Evolutionary conservation across 2,888 invertebrate species (phyloP), one percentile per base, ranked within the genome.

Genomic region (Crematogaster levior): DNA sequence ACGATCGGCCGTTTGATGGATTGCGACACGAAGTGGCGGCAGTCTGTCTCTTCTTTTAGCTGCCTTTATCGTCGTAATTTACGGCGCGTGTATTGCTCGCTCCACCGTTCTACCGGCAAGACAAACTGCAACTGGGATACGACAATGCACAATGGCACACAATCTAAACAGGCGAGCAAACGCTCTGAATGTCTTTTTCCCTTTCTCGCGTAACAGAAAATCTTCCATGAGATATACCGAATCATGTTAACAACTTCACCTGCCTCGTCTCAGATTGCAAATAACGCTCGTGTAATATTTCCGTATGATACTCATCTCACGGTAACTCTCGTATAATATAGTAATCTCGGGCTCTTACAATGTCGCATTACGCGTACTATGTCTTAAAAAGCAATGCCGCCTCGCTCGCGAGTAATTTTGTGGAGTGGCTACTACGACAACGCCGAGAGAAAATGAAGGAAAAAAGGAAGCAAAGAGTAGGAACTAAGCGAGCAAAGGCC

Each of bases 21-120:
- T 79, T 4, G 77, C 70, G 70, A 56, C 70, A 30, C 70, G 37
- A 72, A 80, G 80, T 80, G 74, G 75, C 80, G 80, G 80, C 80
- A 80, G 80, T 80, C 74, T 80, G 80, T 80, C 80, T 72, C 80
- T 74, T 40, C 70, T 79, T 79, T 79, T 79, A 79, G 77, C 43
- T 60, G 58, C 60, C 75, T 80, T 80, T 74, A 79, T 81, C 81
- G 77, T 51, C 21, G 77, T 74, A 61, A 74, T 81, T 81, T 81
- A 81, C 61, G 48, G 48, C 68, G 30, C 77, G 53, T 70, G 40
- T 66, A 27, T 65, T 72, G 34, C 46, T 34, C 34, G n/a, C n/a
- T n/a, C 34, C 27, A 18, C 21, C 46, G 18, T 46, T 18, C 30
- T 34, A 27, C 58, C 34, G 48, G 7, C 27, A 37, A 70, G 77